Percentiles rank a stretch among this genome's conserved stretches.
phyloP scores from a whole-genome alignment of 1,140 invertebrate genomes.

The Teleopsis dalmanni region DNA sequence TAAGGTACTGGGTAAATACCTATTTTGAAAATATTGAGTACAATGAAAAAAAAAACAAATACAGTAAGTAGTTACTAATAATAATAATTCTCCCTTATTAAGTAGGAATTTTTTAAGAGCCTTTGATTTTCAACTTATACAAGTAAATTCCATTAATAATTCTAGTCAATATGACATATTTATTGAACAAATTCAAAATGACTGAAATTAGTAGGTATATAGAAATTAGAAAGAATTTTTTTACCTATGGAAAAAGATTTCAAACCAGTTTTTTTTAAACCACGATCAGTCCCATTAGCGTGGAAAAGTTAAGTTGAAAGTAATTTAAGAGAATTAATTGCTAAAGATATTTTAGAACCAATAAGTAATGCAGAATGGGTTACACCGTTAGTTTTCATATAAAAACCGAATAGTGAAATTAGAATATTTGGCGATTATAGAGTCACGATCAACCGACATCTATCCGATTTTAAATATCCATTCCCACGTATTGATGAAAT shows the following conservation, averaged over 20 bases:
- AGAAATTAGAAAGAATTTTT: conserved; percentile 9
- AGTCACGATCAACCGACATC: conserved; percentile 18
- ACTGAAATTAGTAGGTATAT: background rate
- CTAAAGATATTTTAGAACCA: background rate
- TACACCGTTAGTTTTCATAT: background rate
- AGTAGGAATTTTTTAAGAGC: background rate
- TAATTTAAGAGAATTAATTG: conserved; percentile 14
- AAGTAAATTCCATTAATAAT: conserved; percentile 1
- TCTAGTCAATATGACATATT: background rate
- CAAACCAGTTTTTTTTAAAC: background rate
- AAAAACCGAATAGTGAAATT: too few species aligned
- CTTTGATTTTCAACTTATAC: background rate
- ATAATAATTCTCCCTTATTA: background rate
- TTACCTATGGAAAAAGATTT: conserved; percentile 12
- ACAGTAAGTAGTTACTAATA: background rate
- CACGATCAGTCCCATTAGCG: background rate
- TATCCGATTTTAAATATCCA: conserved; percentile 21
- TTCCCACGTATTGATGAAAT: conserved; percentile 30
- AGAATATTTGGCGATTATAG: too few species aligned
- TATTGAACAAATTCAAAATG: background rate
- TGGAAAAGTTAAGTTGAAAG: conserved; percentile 1
- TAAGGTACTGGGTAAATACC: background rate
- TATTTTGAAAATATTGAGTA: background rate
- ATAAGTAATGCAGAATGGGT: background rate
- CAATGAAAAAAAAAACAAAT: background rate